Conservation (phyloP, 2,113 vertebrate species). For the Diadophis punctatus region DNA sequence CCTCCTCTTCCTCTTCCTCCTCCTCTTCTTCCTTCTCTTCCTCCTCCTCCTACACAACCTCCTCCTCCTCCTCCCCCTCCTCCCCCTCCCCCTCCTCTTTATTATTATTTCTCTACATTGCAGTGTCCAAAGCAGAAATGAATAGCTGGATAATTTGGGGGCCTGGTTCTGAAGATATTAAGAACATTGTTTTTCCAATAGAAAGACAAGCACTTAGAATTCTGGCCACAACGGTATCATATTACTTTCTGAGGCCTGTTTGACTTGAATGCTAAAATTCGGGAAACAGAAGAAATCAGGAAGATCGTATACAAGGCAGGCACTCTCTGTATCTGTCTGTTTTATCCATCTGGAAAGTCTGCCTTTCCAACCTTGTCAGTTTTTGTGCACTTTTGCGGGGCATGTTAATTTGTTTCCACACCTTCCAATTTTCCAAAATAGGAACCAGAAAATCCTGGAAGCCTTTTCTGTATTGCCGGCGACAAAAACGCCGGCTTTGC, state of each 20-base stretch:
- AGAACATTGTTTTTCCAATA: neutral
- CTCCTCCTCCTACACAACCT: too few relatives aligned
- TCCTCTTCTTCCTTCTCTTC: too few relatives aligned
- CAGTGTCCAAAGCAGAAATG: neutral
- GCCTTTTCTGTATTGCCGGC: neutral
- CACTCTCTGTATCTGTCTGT: slow-evolving; percentile 6
- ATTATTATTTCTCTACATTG: neutral
- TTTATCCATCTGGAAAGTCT: slow-evolving; percentile 11
- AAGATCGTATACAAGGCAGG: neutral
- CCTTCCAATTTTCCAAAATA: neutral
- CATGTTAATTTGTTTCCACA: neutral
- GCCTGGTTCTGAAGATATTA: neutral
- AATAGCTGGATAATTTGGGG: slow-evolving; percentile 37
- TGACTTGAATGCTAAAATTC: slow-evolving; percentile 17
- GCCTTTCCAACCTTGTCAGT: neutral
- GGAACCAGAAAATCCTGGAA: neutral
- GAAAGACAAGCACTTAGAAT: slow-evolving; percentile 23
- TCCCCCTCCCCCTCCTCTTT: too few relatives aligned
- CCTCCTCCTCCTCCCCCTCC: too few relatives aligned
- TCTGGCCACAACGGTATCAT: neutral
- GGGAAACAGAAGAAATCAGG: neutral
- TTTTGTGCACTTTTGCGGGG: neutral
- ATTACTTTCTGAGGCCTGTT: slow-evolving; percentile 3
- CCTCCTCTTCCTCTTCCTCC: too few relatives aligned
- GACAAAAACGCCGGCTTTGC: neutral